Evolutionary conservation across 2,113 vertebrate species (phyloP), one percentile per base, ranked within the genome.

Genomic region (Phyllopteryx taeniolatus): DNA sequence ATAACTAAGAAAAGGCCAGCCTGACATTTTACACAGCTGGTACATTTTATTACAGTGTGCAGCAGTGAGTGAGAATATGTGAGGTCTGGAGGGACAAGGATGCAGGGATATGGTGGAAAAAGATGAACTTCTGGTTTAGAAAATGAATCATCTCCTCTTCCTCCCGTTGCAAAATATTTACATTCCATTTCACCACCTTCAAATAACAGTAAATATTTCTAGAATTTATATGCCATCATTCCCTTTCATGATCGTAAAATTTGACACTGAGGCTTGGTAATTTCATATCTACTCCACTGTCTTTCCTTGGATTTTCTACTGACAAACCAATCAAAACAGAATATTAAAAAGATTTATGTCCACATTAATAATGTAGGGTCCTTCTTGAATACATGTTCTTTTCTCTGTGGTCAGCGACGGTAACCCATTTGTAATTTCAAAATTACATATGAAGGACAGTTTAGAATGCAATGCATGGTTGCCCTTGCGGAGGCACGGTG

Each of bases 1-100:
- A 82, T 79, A 76, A 85, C 67, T 76, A 68, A 86, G 83, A 86
- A 90, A 90, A 90, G 87, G 89, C 87, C 89, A 90, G 74, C 54
- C 77, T 89, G 89, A 86, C 86, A 88, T 90, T 90, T 88, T 79
- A 84, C 83, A 86, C 89, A 90, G 86, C 87, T 89, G 89, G 76
- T 88, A 82, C 79, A 77, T 85, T 86, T 83, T 80, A 86, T 84
- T 84, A 81, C 68, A 76, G 54, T 64, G 72, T 4, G 51, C 67
- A 27, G 14, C 42, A 62, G 42, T 42, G 57, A 73, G 70, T 57
- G 62, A 59, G 76, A 42, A 66, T 67, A 68, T 64, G 71, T 68
- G 39, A 68, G 43, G 67, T 80, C 76, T 83, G 60, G 39, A 57
- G 71, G 67, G n/a, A 73, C 65, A 71, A 77, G 17, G 1, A 7